A percentile compares a stretch with the other conserved stretches of the same genome.
phyloP scores from a whole-genome alignment of 1,140 invertebrate species.

The Lepidurus apus region DNA sequence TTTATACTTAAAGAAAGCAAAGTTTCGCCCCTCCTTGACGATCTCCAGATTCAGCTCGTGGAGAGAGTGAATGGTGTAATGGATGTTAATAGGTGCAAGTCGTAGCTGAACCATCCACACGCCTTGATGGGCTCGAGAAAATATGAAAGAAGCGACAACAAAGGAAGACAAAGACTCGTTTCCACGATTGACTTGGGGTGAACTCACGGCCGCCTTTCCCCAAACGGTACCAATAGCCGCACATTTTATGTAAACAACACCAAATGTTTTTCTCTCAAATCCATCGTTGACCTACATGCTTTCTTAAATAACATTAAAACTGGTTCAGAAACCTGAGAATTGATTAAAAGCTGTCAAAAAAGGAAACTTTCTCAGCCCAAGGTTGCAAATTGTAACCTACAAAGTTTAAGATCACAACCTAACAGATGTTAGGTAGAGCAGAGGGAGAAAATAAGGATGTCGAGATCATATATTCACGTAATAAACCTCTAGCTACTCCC shows the following conservation, averaged over 20 bases:
- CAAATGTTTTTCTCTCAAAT: background rate
- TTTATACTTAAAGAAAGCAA: background rate
- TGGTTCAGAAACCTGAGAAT: background rate
- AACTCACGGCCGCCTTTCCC: too few relatives aligned
- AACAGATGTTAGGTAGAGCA: background rate
- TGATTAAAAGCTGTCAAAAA: background rate
- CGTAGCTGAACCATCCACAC: background rate
- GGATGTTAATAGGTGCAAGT: slow-evolving; percentile 7
- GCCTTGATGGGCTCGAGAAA: background rate
- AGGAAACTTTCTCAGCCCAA: slow-evolving; percentile 8
- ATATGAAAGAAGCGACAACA: background rate
- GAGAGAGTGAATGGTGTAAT: slow-evolving; percentile 8
- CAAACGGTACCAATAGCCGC: too few relatives aligned
- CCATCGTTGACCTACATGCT: background rate
- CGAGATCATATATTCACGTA: background rate
- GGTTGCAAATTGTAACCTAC: background rate
- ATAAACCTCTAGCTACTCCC: too few relatives aligned
- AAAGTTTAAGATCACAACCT: background rate
- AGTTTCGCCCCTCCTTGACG: background rate
- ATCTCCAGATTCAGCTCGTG: slow-evolving; percentile 3
- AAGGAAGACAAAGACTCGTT: too few relatives aligned
- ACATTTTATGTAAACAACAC: background rate
- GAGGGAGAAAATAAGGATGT: background rate
- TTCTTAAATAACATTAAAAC: background rate
- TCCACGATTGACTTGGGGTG: too few relatives aligned